phyloP scores from a whole-genome alignment of 1,140 invertebrate genomes.

The Tyrophagus putrescentiae region DNA sequence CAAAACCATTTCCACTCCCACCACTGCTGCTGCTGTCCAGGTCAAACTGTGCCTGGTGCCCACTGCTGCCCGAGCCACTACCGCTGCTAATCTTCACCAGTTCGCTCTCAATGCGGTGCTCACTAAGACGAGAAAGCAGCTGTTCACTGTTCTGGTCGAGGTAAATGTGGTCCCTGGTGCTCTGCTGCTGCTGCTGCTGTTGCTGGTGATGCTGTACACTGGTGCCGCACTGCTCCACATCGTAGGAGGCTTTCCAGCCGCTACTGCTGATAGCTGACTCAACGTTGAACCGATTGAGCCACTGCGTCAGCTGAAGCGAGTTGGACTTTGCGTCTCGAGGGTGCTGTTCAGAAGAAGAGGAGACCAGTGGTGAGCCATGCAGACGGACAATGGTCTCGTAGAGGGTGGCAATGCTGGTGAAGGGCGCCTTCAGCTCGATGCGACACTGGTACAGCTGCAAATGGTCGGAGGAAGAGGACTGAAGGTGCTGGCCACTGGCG shows the following conservation, averaged over 20 bases:
- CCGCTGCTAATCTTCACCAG: background rate
- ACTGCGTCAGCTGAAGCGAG: background rate
- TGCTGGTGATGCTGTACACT: background rate
- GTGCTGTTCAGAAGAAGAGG: background rate
- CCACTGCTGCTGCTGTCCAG: background rate
- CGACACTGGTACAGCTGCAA: slow-evolving; percentile 4
- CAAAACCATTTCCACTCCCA: background rate
- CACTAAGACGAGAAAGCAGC: background rate
- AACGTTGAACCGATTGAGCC: slow-evolving; percentile 7
- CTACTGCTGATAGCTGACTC: background rate
- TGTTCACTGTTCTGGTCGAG: background rate
- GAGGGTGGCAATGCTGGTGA: background rate
- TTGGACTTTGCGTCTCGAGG: background rate
- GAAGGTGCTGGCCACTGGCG: background rate
- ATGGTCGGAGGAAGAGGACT: background rate
- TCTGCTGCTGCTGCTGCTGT: too few species aligned
- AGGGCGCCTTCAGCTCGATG: slow-evolving; percentile 5
- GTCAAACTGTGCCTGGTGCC: background rate
- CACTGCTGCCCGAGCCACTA: background rate
- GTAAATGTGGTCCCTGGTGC: slow-evolving; percentile 7
- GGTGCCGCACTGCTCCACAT: background rate
- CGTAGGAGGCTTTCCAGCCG: background rate
- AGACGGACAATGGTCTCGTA: background rate
- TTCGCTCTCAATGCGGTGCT: background rate
- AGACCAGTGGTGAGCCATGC: background rate